Percentiles rank a stretch among this genome's conserved stretches.
These are phyloP conservation scores for Chaetogeoica ovagalla DNA, from an alignment of 2,888 invertebrate species.

Conservation along the genomic window DNA sequence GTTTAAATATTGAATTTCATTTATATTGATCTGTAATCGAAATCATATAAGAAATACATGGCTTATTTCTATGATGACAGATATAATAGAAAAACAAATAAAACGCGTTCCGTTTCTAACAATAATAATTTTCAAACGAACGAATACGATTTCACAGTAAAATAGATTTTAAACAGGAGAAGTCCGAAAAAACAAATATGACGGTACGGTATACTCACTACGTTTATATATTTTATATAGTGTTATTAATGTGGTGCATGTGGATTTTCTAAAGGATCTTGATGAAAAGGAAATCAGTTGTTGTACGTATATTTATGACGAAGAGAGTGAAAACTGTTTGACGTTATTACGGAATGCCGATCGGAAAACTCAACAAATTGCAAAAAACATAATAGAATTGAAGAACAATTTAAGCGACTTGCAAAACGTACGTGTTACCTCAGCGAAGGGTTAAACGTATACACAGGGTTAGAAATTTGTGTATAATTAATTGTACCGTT, in stretches of 20 bases:
- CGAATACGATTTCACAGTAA: background rate
- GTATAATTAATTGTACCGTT: too few relatives aligned
- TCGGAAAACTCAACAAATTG: background rate
- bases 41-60: too few relatives aligned
- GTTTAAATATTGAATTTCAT: too few relatives aligned
- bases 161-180: background rate
- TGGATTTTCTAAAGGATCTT: background rate
- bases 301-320: background rate
- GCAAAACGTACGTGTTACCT: background rate
- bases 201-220: conserved; percentile 5
- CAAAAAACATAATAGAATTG: conserved; percentile 2
- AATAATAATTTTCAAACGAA: background rate
- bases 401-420: background rate
- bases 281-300: conserved; percentile 27
- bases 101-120: too few relatives aligned
- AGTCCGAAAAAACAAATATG: background rate
- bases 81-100: too few relatives aligned
- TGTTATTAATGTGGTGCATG: background rate
- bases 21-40: too few relatives aligned
- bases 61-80: too few relatives aligned
- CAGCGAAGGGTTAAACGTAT: background rate
- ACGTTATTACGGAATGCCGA: background rate
- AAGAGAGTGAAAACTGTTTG: background rate
- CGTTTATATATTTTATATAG: background rate
- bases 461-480: background rate